phyloP scores from a whole-genome alignment of 1,140 invertebrate genomes.

The Drosophila seguyi region DNA sequence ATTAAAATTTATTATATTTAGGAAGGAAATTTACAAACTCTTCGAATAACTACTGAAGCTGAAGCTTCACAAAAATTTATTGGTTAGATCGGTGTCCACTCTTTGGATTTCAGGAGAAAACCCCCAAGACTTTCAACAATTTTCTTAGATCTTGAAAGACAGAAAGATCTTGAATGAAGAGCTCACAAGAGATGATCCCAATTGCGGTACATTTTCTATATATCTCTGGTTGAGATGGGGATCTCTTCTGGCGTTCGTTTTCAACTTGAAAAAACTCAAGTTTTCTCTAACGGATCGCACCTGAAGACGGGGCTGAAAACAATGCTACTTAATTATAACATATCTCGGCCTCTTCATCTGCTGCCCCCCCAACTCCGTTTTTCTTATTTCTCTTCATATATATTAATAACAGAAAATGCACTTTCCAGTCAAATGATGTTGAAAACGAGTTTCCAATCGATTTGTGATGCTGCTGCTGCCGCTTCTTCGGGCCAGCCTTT shows the following conservation, averaged over 20 bases:
- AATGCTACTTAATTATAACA: slow-evolving; percentile 53
- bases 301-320: slow-evolving; percentile 30
- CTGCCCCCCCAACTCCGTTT: slow-evolving; percentile 2
- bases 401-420: slow-evolving; percentile 54
- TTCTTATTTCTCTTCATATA: slow-evolving; percentile 13
- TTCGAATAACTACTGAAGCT: neutral
- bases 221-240: slow-evolving; percentile 20
- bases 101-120: slow-evolving; percentile 9
- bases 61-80: slow-evolving; percentile 9
- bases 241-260: slow-evolving; percentile 13
- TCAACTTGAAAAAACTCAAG: slow-evolving; percentile 14
- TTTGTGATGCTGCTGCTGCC: slow-evolving; percentile 26
- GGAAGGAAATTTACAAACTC: neutral
- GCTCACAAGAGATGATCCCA: slow-evolving; percentile 35
- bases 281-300: slow-evolving; percentile 44
- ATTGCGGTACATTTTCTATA: slow-evolving; percentile 29
- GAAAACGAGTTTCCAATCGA: slow-evolving; percentile 53
- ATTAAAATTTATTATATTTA: slow-evolving; percentile 31
- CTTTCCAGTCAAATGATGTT: slow-evolving; percentile 53
- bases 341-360: slow-evolving; percentile 27
- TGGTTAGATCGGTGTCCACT: slow-evolving; percentile 19
- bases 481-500: slow-evolving; percentile 16
- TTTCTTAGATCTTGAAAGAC: too few relatives aligned
- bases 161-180: slow-evolving; percentile 31
- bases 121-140: slow-evolving; percentile 8